Evolutionary conservation across 1,140 invertebrate genomes (phyloP), one percentile per base, ranked within the genome.

Genomic region (Drosophila persimilis): DNA sequence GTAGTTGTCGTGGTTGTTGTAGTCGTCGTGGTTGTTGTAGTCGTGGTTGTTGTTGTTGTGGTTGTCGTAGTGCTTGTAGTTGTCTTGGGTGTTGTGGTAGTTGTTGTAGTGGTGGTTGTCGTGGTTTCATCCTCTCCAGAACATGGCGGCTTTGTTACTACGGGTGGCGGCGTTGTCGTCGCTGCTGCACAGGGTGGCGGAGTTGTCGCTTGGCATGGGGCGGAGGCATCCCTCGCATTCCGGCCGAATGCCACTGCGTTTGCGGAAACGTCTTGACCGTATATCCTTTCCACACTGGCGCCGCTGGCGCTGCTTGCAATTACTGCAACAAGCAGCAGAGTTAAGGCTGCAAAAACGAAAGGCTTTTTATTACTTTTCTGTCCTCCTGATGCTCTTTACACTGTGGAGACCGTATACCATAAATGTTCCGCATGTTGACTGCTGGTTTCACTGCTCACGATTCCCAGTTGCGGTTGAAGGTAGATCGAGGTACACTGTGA

Each of bases 161-260:
- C 8, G 7, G n/a, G 13, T 22, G 0, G 26, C 6, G 2, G 39
- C n/a, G 45, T 58, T 7, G 60, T 66, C 17, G 55, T 66, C 13
- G 48, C 31, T 17, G 51, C 47, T 0, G 24, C 58, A 7, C 64
- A 58, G 41, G 74, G 77, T 9, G 75, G 65, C 2, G 65, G 48
- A 15, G 52, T 53, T 7, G 61, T 71, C 1, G 56, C 60, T 15
- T 26, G n/a, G 24, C 48, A 39, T 29, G 73, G 63, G 24, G 77
- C 50, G 0, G 73, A 24, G 6, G 57, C 26, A 24, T 76, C 51
- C 41, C 26, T 58, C 0, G 67, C 54, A n/a, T 79, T 74, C 6
- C 77, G 61, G 41, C 86, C 73, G 67, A 43, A 74, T 58, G 8
- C 86, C 83, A 51, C 77, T 61, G n/a, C 56, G 71, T 79, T 62